Base-by-base conservation (phyloP, 2,113 vertebrate species). In the Saiga tatarica region DNA sequence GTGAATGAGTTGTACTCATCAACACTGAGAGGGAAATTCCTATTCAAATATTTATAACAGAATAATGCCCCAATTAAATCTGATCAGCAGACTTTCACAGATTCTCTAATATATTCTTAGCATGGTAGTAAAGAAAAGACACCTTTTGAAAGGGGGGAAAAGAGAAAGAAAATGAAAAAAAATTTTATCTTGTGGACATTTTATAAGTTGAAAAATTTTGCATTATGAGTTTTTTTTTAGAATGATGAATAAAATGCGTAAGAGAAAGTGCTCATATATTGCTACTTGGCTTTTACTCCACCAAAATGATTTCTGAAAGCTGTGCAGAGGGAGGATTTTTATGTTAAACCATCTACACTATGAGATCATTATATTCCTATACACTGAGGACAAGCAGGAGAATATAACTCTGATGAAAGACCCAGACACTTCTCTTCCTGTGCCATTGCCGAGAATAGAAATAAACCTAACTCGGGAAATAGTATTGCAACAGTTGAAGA, bases 151-250 rank as follows among this genome's bases (percentile, higher is more conserved):
- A 87, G n/a, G 82, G 16, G 19, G 1, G 4, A 62, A 45, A 78
- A 85, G 95, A 50, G 76, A 87, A 94, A 91, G 36, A 82, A 93
- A 93, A 52, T 36, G 87, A 83, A 97, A 92, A 92, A 94, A 81
- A n/a, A 1, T 3, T 74, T 90, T 87, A 97, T 91, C 81, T 92
- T 85, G 64, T 90, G 81, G 88, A 82, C 84, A 94, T 96, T 97
- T 96, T 94, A 87, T 93, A 95, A 92, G 89, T 88, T 45, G 50
- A 98, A 97, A 96, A 96, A 21, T 95, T 98, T 96, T 97, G 84
- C 67, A 76, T 96, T 96, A 91, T 88, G 90, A 93, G 83, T 74
- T 95, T 93, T 97, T 95, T 95, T 96, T 98, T 89, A 95, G 94
- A 96, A 95, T 96, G 95, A 97, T 95, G 93, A 95, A 94, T 85